Conservation (phyloP, 2,113 vertebrate genomes). For the Aspiorhynchus laticeps region DNA sequence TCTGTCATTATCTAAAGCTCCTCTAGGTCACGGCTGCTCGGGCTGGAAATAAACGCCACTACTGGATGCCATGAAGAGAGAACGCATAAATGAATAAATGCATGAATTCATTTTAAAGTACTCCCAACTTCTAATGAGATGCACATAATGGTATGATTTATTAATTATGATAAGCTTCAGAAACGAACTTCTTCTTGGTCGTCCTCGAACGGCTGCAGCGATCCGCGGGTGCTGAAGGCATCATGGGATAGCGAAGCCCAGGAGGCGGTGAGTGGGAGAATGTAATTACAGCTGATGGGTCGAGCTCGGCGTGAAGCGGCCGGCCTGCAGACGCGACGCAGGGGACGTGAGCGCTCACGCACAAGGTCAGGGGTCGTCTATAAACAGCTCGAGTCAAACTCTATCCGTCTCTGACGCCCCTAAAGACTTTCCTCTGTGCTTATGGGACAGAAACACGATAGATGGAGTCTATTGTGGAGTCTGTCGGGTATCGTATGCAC, state of each 20-base stretch:
- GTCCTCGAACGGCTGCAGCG: neutral
- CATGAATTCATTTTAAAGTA: conserved; percentile 17
- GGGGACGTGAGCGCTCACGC: too few relatives aligned
- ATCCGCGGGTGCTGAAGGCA: neutral
- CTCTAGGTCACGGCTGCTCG: conserved; percentile 40
- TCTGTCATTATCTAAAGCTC: conserved; percentile 45
- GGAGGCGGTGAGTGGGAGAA: conserved; percentile 6
- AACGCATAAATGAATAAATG: conserved; percentile 20
- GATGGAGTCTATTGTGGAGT: too few relatives aligned
- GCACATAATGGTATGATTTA: conserved; percentile 8
- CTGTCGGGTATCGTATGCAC: neutral
- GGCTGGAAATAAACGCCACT: conserved; percentile 11
- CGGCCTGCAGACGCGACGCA: conserved; percentile 1
- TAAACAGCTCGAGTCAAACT: conserved; percentile 29
- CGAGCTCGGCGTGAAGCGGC: neutral
- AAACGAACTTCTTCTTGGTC: neutral
- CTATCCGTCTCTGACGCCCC: conserved; percentile 19
- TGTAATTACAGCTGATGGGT: conserved; percentile 39
- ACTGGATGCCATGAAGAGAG: neutral
- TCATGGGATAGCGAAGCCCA: conserved; percentile 29
- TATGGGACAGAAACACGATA: neutral
- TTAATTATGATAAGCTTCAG: neutral
- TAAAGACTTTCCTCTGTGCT: neutral
- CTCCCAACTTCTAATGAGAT: neutral
- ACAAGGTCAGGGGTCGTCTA: neutral